phyloP scores from a whole-genome alignment of 2,888 invertebrate genomes.

The Sericinus montela region DNA sequence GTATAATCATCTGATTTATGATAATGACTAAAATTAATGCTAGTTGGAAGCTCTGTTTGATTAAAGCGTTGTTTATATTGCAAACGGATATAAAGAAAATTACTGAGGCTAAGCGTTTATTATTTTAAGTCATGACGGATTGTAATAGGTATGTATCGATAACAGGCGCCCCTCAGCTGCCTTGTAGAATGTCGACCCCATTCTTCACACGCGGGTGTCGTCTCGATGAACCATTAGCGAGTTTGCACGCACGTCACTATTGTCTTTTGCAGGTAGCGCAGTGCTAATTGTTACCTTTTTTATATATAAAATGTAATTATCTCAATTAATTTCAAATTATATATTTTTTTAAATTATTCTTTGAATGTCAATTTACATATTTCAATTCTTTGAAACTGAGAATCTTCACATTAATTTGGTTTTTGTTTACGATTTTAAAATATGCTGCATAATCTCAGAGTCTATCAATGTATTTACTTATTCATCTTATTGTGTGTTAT shows the following conservation, averaged over 20 bases:
- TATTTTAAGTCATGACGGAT: slow-evolving; percentile 5
- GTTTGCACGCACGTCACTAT: slow-evolving; percentile 59
- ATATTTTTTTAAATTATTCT: too few relatives aligned
- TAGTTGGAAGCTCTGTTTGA: slow-evolving; percentile 7
- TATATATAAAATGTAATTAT: slow-evolving; percentile 7
- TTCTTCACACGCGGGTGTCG: slow-evolving; percentile 45
- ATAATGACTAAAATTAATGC: slow-evolving; percentile 10
- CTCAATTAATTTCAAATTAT: slow-evolving; percentile 2
- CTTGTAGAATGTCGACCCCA: slow-evolving; percentile 26
- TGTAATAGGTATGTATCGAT: slow-evolving; percentile 15
- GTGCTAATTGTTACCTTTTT: slow-evolving; percentile 30
- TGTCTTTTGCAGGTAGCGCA: slow-evolving; percentile 43
- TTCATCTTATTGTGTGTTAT: too few relatives aligned
- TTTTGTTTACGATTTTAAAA: too few relatives aligned
- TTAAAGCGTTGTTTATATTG: slow-evolving; percentile 6
- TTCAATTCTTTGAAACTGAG: too few relatives aligned
- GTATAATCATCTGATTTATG: slow-evolving; percentile 5
- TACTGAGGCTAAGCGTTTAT: neutral
- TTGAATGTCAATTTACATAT: too few relatives aligned
- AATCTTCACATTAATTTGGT: too few relatives aligned
- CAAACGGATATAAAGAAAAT: slow-evolving; percentile 10
- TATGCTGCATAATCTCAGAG: too few relatives aligned
- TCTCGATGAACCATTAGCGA: slow-evolving; percentile 57
- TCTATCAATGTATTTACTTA: too few relatives aligned
- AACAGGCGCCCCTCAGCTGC: slow-evolving; percentile 4